Evolutionary conservation across 2,888 invertebrate genomes (phyloP).

Genomic region (Reticulitermes lucifugus): DNA sequence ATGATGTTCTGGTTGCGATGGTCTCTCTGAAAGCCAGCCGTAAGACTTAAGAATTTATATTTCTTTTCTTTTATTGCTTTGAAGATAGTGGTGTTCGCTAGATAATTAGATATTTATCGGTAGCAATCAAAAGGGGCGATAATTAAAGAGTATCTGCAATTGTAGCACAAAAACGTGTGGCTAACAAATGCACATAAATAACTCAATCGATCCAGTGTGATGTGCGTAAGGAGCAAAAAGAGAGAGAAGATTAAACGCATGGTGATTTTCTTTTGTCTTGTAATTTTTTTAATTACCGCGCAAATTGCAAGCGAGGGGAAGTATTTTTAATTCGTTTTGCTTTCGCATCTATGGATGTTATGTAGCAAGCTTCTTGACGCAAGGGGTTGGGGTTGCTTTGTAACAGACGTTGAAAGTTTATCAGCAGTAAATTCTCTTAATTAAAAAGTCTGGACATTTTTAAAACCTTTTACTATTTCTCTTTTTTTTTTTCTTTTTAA

Average conservation of each 20-base stretch:
- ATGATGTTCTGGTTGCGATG: neutral
- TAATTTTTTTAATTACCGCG: conserved; percentile 35
- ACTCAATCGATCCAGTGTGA: conserved; percentile 5
- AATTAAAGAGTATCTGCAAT: conserved; percentile 1
- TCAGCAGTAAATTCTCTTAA: conserved; percentile 52
- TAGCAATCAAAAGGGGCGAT: conserved; percentile 13
- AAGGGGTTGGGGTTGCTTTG: neutral
- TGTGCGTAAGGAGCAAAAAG: neutral
- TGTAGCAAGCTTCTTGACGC: neutral
- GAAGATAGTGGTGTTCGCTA: neutral
- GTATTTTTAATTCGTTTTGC: neutral
- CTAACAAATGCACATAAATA: neutral
- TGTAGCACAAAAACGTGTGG: neutral
- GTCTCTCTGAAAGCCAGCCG: neutral
- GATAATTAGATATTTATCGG: conserved; percentile 24
- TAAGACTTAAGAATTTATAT: neutral
- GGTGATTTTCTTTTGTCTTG: conserved; percentile 3
- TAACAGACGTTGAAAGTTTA: conserved; percentile 41
- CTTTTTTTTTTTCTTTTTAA: conserved; percentile 3
- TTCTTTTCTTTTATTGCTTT: neutral
- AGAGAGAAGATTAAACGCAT: neutral
- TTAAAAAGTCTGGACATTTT: conserved; percentile 48
- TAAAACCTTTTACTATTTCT: conserved; percentile 32
- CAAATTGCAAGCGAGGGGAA: conserved; percentile 21
- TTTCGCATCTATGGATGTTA: conserved; percentile 5